These are phyloP conservation scores for Drosophila micromelanica DNA, from an alignment of 1,140 invertebrate genomes.

Conservation along the genomic window DNA sequence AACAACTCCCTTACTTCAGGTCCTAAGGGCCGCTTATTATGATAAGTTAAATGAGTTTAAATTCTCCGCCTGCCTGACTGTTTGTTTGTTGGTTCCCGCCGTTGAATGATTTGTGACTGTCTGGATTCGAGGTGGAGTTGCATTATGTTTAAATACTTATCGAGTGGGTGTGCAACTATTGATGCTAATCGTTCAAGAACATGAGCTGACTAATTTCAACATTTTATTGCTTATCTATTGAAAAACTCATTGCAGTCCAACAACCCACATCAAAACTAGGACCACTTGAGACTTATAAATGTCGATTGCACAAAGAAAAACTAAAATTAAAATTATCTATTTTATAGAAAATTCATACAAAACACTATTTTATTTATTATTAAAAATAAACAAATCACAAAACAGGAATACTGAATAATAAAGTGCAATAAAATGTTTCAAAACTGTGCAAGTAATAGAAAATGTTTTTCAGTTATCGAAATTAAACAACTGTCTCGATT, in stretches of 20 bases:
- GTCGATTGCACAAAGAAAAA: too few species aligned
- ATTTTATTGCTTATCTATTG: slow-evolving; percentile 9
- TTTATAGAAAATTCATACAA: too few species aligned
- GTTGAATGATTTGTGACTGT: slow-evolving; percentile 71
- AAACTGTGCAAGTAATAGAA: too few species aligned
- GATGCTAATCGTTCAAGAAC: slow-evolving; percentile 10
- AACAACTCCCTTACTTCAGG: neutral
- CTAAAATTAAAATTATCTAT: too few species aligned
- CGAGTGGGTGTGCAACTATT: neutral
- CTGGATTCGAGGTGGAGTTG: slow-evolving; percentile 7
- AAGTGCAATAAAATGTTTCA: too few species aligned
- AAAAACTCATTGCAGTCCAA: neutral
- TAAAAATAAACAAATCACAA: too few species aligned
- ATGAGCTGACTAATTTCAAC: slow-evolving; percentile 26
- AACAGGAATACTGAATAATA: too few species aligned
- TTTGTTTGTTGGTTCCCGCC: slow-evolving; percentile 55
- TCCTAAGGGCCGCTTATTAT: slow-evolving; percentile 6
- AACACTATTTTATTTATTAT: too few species aligned
- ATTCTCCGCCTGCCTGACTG: slow-evolving; percentile 27
- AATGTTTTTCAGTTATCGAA: too few species aligned
- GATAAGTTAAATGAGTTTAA: slow-evolving; percentile 55
- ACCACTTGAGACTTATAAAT: neutral
- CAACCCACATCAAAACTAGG: slow-evolving; percentile 1
- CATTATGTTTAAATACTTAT: slow-evolving; percentile 35
- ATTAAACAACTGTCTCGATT: too few species aligned